Percentiles rank a stretch among this genome's conserved stretches.
These are phyloP conservation scores for Margaritifera margaritifera DNA, from an alignment of 2,888 invertebrate species.

Conservation along the genomic window DNA sequence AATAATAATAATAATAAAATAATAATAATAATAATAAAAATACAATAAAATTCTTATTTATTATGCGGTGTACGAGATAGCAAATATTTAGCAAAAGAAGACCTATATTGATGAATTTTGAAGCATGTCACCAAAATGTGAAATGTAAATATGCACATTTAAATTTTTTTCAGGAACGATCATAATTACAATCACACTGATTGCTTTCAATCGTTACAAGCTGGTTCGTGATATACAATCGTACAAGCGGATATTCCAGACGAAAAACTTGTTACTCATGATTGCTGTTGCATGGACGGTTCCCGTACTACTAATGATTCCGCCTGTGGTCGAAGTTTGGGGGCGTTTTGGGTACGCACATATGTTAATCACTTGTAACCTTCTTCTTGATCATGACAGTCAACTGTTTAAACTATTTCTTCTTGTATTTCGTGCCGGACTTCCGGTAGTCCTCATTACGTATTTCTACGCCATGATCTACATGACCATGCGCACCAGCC, in stretches of 20 bases:
- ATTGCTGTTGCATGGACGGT: constrained; percentile 85
- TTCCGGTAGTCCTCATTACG: constrained; percentile 89
- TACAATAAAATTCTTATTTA: too few relatives aligned
- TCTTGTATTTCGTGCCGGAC: constrained; percentile 84
- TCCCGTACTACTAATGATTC: constrained; percentile 84
- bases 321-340: constrained; percentile 84
- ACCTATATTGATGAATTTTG: too few relatives aligned
- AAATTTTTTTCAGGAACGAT: constrained; percentile 43
- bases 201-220: constrained; percentile 54
- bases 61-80: too few relatives aligned
- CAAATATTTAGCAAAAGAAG: too few relatives aligned
- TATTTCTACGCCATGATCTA: constrained; percentile 87
- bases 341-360: constrained; percentile 86
- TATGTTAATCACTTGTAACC: constrained; percentile 85
- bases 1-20: too few relatives aligned
- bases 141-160: too few relatives aligned
- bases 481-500: constrained; percentile 35
- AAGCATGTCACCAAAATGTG: too few relatives aligned
- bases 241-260: constrained; percentile 85
- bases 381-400: constrained; percentile 76
- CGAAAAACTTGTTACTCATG: constrained; percentile 86
- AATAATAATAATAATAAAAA: too few relatives aligned
- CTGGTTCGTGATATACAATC: constrained; percentile 34
- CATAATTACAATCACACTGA: constrained; percentile 52
- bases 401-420: constrained; percentile 74